Evolutionary conservation across 2,113 vertebrate species (phyloP).

Genomic region (Ailurus styani): DNA sequence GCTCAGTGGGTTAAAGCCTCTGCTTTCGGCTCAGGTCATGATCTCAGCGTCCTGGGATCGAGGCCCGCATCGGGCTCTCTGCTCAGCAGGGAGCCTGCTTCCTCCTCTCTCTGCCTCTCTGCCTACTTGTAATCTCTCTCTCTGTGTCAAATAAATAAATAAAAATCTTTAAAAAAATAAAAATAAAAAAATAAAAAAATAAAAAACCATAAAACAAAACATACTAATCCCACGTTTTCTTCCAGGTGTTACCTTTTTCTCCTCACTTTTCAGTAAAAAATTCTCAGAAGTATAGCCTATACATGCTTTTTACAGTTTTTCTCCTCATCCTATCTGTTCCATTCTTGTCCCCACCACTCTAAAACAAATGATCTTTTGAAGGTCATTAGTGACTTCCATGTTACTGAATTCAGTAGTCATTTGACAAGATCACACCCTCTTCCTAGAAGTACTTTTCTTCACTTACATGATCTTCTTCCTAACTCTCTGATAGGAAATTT

Average conservation of each 20-base stretch:
- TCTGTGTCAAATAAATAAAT: too few species aligned
- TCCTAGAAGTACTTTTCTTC: not conserved
- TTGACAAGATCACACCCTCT: not conserved
- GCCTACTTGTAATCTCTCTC: too few species aligned
- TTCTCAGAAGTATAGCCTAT: not conserved
- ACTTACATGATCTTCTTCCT: not conserved
- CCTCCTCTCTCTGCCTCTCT: too few species aligned
- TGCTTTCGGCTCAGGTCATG: too few species aligned
- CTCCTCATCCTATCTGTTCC: not conserved
- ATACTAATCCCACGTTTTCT: not conserved
- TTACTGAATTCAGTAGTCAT: not conserved
- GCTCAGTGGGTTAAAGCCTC: too few species aligned
- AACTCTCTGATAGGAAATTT: not conserved
- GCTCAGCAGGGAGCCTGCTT: too few species aligned
- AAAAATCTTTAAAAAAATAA: too few species aligned
- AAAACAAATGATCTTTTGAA: not conserved
- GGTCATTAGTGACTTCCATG: not conserved
- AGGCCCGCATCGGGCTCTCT: too few species aligned
- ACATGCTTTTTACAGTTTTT: not conserved
- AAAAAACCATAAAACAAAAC: not conserved
- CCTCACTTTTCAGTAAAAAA: not conserved
- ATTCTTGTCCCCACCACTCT: not conserved
- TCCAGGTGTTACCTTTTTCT: not conserved
- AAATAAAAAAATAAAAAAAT: too few species aligned
- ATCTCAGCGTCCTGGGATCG: too few species aligned